Evolutionary conservation across 2,113 vertebrate genomes (phyloP), one percentile per base, ranked within the genome.

Genomic region (Brachionichthys hirsutus): DNA sequence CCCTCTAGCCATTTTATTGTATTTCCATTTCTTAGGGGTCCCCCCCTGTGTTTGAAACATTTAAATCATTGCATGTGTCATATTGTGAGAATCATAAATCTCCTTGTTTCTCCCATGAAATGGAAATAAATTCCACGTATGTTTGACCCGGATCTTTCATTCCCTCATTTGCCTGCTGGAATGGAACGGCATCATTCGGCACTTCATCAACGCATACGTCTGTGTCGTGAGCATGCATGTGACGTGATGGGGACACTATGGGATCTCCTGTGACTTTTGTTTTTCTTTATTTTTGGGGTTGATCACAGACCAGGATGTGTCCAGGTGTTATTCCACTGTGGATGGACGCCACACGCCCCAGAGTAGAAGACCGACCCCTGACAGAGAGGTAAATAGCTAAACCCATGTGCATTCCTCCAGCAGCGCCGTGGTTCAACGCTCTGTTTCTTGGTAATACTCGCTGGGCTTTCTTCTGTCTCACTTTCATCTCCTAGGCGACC

Each of bases 301-400:
- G 78, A 78, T 73, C 67, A 88, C 87, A 94, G 96, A 96, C 87
- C 94, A 90, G 44, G 95, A 96, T 69, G 90, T 92, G 67, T 91
- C 92, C 67, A 90, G 93, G 88, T 92, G 89, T 76, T 95, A 94
- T 72, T 92, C 94, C 70, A 89, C 93, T 67, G 82, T 91, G 75
- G 96, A 98, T 54, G 73, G 93, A 66, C 91, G 88, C 71, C 90
- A 89, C 69, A 74, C 88, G 41, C 85, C 94, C 57, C 91, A 92
- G 84, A 94, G 92, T 61, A 93, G 93, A 92, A 94, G 92, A 89
- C 89, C 88, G 69, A 89, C 91, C 72, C 88, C 94, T 18, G 94
- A 98, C 53, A 94, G 92, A 94, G 97, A 99, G 95, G 97, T 98
- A 94, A n/a, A n/a, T n/a, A n/a, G n/a, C n/a, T n/a, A n/a, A n/a